Evolutionary conservation across 2,113 vertebrate genomes (phyloP).

Genomic region (Chaetodon trifascialis): DNA sequence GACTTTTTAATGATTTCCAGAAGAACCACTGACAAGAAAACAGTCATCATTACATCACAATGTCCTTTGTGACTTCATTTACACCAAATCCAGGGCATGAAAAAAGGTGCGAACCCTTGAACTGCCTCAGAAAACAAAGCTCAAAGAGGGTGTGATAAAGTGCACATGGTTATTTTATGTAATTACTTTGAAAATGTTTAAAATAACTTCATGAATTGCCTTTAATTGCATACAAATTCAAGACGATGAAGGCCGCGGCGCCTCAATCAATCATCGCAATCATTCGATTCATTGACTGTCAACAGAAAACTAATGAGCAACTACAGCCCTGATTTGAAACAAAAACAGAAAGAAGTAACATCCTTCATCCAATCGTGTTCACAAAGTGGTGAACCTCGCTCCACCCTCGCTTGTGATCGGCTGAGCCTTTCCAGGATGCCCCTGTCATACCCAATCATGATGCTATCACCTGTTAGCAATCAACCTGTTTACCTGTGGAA

Average conservation of each 20-base stretch:
- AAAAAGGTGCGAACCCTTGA: slow-evolving; percentile 17
- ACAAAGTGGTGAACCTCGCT: too few species aligned
- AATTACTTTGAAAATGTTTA: slow-evolving; percentile 3
- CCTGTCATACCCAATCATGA: too few species aligned
- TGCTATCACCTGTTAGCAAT: too few species aligned
- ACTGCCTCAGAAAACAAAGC: not conserved
- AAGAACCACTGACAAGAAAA: not conserved
- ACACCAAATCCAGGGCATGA: not conserved
- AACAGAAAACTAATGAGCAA: too few species aligned
- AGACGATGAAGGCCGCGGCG: not conserved
- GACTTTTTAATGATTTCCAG: not conserved
- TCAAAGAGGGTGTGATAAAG: not conserved
- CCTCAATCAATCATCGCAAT: too few species aligned
- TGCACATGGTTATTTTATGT: not conserved
- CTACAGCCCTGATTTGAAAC: too few species aligned
- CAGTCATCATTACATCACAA: not conserved
- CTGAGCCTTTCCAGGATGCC: too few species aligned
- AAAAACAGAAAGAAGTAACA: too few species aligned
- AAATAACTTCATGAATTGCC: not conserved
- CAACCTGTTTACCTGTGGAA: too few species aligned
- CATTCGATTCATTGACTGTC: too few species aligned
- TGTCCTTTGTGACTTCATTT: slow-evolving; percentile 29
- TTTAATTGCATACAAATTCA: not conserved
- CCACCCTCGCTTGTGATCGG: too few species aligned
- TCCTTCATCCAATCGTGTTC: too few species aligned